phyloP scores from a whole-genome alignment of 2,113 vertebrate genomes.

The Brienomyrus brachyistius region DNA sequence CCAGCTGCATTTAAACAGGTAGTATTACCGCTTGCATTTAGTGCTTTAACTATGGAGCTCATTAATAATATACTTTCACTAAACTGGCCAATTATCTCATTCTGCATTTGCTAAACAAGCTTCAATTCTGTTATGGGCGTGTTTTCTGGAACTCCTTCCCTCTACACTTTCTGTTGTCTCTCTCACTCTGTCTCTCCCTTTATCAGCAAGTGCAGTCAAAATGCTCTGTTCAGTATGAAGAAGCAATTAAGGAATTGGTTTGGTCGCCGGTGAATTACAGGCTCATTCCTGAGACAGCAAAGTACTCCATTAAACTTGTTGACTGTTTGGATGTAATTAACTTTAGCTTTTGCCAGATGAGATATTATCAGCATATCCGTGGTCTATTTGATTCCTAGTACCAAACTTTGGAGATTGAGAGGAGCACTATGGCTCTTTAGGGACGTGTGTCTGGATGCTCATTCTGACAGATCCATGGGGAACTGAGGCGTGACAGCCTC shows the following conservation, averaged over 20 bases:
- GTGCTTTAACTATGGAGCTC: neutral
- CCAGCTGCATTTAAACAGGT: neutral
- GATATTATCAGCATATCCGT: neutral
- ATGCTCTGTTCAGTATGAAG: neutral
- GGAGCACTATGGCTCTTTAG: neutral
- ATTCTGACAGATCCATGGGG: neutral
- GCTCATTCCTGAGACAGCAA: neutral
- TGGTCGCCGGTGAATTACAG: neutral
- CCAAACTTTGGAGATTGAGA: neutral
- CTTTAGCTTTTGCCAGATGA: neutral
- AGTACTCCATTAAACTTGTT: neutral
- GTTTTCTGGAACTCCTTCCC: neutral
- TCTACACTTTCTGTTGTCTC: neutral
- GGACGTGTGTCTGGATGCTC: neutral
- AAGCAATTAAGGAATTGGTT: neutral
- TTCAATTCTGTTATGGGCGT: neutral
- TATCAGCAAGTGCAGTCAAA: neutral
- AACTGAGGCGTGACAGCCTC: neutral
- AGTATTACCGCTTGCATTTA: neutral
- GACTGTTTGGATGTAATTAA: neutral
- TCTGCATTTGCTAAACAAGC: neutral
- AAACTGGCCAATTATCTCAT: neutral
- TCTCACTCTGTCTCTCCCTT: neutral
- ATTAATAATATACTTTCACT: slow-evolving; percentile 22
- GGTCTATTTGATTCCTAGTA: neutral